Base-by-base conservation (phyloP, 2,888 invertebrate genomes). In the Andrena dorsata region DNA sequence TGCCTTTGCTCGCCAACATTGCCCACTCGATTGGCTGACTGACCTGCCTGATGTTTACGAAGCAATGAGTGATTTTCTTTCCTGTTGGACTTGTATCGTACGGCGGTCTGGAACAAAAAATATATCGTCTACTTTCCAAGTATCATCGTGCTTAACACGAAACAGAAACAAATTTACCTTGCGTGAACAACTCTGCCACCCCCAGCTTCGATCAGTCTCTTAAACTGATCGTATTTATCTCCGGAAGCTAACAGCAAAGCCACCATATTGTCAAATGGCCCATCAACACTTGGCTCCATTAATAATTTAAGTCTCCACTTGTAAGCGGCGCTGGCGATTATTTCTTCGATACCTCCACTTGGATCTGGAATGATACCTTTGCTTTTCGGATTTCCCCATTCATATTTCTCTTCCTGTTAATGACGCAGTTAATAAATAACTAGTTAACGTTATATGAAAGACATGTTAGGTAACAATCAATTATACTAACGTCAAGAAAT, bases 301-400 rank as follows among this genome's bases (percentile, higher is more conserved):
- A 90, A 85, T 41, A 96, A 92, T 88, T 95, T 95, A 47, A 95
- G 93, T 0, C 98, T 95, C 98, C 98, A 98, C 84, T 95, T 95
- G 90, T 96, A 94, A 2, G 96, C 96, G 0, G 96, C 96, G 0
- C 94, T 92, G 0, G 96, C 96, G 16, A 96, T 94, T 0, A 93
- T 90, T 2, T 94, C 94, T 89, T 92, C 94, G 41, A 89, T 94
- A 35, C 92, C 95, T 64, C 61, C 94, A 86, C 35, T 88, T 47
- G 94, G 90, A 2, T 96, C 91, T 0, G 95, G 92, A 0, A 95
- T 95, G 0, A 94, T 94, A 2, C 94, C 94, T 69, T 90, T 87
- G 0, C 96, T 96, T 69, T 94, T 93, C 0, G 97, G 96, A 93
- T 98, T 98, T 2, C 98, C 98, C 96, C 97, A 98, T 92, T 98